These are phyloP conservation scores for Anolis carolinensis DNA, from an alignment of 2,113 vertebrate species.

Conservation along the genomic window DNA sequence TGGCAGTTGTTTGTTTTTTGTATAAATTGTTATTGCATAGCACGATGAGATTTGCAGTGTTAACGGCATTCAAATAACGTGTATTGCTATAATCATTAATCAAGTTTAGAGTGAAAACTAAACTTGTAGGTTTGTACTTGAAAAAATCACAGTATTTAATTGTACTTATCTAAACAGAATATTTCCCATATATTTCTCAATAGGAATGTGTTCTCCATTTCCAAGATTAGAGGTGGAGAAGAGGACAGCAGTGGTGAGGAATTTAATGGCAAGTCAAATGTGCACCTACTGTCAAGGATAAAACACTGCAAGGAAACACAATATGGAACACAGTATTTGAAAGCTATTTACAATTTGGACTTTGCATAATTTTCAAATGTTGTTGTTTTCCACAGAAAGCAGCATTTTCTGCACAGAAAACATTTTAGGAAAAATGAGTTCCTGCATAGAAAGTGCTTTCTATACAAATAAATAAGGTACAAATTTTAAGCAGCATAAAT, in stretches of 20 bases:
- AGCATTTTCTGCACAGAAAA: too few relatives aligned
- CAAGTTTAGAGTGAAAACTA: background rate
- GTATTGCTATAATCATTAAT: constrained; percentile 16
- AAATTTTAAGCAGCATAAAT: too few relatives aligned
- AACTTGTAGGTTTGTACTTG: background rate
- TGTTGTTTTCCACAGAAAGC: too few relatives aligned
- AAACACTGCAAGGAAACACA: too few relatives aligned
- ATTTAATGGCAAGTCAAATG: background rate
- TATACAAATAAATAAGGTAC: too few relatives aligned
- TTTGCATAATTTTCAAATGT: too few relatives aligned
- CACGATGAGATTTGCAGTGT: background rate
- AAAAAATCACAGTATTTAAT: background rate
- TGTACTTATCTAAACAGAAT: background rate
- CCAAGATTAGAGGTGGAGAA: background rate
- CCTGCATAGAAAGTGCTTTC: too few relatives aligned
- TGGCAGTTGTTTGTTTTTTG: constrained; percentile 17
- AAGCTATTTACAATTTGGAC: too few relatives aligned
- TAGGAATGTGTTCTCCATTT: background rate
- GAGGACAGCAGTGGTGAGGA: background rate
- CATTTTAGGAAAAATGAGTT: too few relatives aligned
- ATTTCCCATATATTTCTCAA: background rate
- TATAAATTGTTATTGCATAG: constrained; percentile 17
- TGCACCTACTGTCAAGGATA: background rate
- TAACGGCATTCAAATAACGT: constrained; percentile 12
- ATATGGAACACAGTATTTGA: too few relatives aligned